A percentile compares a stretch with the other conserved stretches of the same genome.
These are phyloP conservation scores for Struthio camelus DNA, from an alignment of 2,113 vertebrate genomes.

Conservation along the genomic window DNA sequence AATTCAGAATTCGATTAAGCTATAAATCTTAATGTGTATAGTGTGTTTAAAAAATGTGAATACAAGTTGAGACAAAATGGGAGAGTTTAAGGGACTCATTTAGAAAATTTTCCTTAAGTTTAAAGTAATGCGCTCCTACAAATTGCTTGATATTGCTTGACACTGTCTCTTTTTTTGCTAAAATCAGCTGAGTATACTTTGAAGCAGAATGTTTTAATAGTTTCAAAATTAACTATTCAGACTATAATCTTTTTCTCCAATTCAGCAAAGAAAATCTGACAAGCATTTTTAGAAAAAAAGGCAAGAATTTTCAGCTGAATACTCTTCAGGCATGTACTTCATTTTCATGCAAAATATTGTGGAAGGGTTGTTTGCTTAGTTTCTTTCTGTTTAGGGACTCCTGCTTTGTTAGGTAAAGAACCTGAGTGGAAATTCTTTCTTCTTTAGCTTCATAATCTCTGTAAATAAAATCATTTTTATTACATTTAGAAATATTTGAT, in stretches of 20 bases:
- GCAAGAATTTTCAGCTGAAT: background rate
- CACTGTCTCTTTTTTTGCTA: background rate
- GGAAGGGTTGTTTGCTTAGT: background rate
- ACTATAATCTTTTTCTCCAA: background rate
- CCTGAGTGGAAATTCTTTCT: background rate
- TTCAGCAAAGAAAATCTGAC: background rate
- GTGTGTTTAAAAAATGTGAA: background rate
- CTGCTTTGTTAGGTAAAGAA: background rate
- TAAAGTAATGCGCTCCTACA: background rate
- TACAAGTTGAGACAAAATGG: background rate
- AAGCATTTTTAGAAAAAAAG: background rate
- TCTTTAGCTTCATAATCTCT: background rate
- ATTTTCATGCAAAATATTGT: background rate
- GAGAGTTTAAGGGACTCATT: background rate
- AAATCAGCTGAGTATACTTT: background rate
- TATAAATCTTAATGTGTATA: background rate
- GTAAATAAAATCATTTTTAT: background rate
- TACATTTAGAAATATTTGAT: background rate
- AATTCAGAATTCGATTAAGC: background rate
- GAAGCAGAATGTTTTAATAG: background rate
- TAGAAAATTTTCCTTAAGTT: background rate
- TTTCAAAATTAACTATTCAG: background rate
- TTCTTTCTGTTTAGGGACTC: background rate
- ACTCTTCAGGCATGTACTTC: background rate
- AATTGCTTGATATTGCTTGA: background rate